Evolutionary conservation across 2,888 invertebrate genomes (phyloP), one percentile per base, ranked within the genome.

Genomic region (Polyploca ridens): DNA sequence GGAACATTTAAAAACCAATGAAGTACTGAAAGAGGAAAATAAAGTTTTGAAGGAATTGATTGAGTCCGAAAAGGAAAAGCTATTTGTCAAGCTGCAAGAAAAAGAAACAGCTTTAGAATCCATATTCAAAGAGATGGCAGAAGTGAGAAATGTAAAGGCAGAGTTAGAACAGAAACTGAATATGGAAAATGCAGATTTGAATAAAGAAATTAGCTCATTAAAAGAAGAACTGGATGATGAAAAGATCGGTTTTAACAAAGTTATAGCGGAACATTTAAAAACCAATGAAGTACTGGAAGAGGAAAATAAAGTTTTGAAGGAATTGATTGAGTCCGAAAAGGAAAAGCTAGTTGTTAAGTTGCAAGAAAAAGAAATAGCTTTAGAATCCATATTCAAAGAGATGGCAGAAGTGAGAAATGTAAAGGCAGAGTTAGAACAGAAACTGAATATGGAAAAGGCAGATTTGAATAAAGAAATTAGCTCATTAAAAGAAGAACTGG

Each of bases 241-340:
- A n/a, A n/a, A n/a, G 77, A 64, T 70, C 3, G 74, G 72, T n/a
- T 72, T 86, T 0, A 85, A 78, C 64, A 86, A 81, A 38, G 68
- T 76, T 10, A 83, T 90, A 65, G 35, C 72, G 1, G 85, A 85
- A 67, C 77, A 87, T 66, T 46, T 76, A 1, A 86, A 81, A 69
- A 65, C 70, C 1, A 85, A 79, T 68, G 83, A 85, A 33, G 66
- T 62, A 16, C 67, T 88, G 60, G 71, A 81, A 68, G 69, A 73
- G 62, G 83, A 88, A 63, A 81, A 78, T 4, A 79, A 71, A 61
- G 67, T 58, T 62, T 67, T 85, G 8, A 79, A 78, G 58, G 64
- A 73, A 54, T 11, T 62, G 16, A 16, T 76, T 3, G 75, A 79
- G 11, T 69, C 49, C 8, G 77, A 80, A 65, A 77, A 66, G 44